Evolutionary conservation across 2,113 vertebrate species (phyloP), one percentile per base, ranked within the genome.

Genomic region (Thunnus maccoyii): DNA sequence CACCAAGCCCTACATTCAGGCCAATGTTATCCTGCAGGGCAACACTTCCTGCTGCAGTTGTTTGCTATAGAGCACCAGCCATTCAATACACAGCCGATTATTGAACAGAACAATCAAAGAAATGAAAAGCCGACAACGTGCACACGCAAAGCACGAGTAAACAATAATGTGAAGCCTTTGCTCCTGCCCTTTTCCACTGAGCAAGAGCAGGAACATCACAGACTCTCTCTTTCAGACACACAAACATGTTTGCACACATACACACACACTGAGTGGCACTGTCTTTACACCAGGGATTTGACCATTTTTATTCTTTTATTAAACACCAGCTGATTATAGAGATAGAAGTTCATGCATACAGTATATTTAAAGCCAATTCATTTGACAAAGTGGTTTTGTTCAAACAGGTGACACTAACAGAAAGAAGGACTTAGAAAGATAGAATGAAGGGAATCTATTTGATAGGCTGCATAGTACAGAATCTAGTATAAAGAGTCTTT

Each of bases 11-110:
- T 76, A 48, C 57, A 88, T 86, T 87, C 83, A 90, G 84, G 17
- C 50, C 79, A 75, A 15, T 77, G 83, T 92, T 91, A 93, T 92
- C 90, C 89, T 80, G 77, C 82, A 46, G 86, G 84, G 80, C 90
- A 90, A 80, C 17, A 60, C 87, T 91, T 93, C 92, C 92, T 91
- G 83, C 69, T 66, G 78, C 90, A 74, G 71, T 79, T 61, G 65
- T 66, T 89, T 60, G 50, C 64, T 67, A 72, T 61, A 70, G 69
- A 80, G 80, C 67, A 44, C 50, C 60, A 55, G 65, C 61, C 58
- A 83, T 70, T 87, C 55, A 79, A 75, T 82, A 32, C 73, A 55
- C 22, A 78, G 79, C 70, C 16, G 15, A 83, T 83, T 77, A 83
- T 69, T 74, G 60, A 88, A 76, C 63, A 86, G 84, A 91, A 91